Conservation (phyloP, 2,113 vertebrate species). For the Dinomys branickii region DNA sequence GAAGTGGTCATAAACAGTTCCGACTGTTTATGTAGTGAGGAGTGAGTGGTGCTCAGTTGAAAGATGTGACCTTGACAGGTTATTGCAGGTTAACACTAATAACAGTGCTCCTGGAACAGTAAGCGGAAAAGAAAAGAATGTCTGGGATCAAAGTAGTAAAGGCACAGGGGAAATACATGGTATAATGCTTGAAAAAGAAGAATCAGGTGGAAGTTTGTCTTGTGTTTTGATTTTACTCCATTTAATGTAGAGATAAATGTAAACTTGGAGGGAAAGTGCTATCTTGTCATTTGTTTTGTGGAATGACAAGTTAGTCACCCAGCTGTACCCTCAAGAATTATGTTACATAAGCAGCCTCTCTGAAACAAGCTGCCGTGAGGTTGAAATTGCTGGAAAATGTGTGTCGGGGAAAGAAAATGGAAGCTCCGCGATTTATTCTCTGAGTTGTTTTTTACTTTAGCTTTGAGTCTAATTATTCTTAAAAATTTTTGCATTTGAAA, state of each 20-base stretch:
- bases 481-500: background rate
- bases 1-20: background rate
- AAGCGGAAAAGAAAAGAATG: background rate
- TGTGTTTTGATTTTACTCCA: background rate
- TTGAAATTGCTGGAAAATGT: background rate
- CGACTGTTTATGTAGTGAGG: background rate
- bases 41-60: background rate
- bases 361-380: background rate
- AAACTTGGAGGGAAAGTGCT: background rate
- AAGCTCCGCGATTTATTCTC: background rate
- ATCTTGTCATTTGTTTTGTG: background rate
- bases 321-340: background rate
- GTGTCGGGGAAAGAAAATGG: background rate
- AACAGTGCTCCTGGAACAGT: background rate
- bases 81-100: background rate
- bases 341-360: background rate
- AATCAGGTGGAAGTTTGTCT: background rate
- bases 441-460: conserved; percentile 20
- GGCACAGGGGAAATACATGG: background rate
- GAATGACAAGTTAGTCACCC: background rate
- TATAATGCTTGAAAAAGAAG: background rate
- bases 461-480: background rate
- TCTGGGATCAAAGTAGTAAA: background rate
- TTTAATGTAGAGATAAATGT: background rate
- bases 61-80: background rate